Evolutionary conservation across 2,113 vertebrate species (phyloP).

Genomic region (Isurus oxyrinchus): DNA sequence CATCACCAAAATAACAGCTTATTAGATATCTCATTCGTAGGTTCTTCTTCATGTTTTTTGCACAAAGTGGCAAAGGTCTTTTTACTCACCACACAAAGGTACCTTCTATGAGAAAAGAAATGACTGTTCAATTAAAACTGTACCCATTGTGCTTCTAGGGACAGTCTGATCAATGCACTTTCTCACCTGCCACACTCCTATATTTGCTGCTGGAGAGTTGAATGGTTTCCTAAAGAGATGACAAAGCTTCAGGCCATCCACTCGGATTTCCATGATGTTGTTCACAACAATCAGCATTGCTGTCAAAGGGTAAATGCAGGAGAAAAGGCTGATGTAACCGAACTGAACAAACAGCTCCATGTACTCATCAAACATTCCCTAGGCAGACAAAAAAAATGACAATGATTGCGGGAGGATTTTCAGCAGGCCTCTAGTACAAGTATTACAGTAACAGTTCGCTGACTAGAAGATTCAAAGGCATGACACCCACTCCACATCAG

Average conservation of each 20-base stretch:
- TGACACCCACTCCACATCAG: too few relatives aligned
- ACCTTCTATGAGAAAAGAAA: neutral
- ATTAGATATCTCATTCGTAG: neutral
- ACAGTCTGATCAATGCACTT: neutral
- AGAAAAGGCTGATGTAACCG: slow-evolving; percentile 72
- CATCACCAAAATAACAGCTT: neutral
- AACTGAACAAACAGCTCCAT: slow-evolving; percentile 73
- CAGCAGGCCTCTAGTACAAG: neutral
- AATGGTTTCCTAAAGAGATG: slow-evolving; percentile 67
- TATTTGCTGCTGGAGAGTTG: slow-evolving; percentile 53
- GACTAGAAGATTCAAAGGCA: neutral
- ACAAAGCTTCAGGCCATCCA: slow-evolving; percentile 67
- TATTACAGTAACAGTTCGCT: neutral
- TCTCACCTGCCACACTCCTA: slow-evolving; percentile 69
- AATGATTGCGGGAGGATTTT: neutral
- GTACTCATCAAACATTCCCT: slow-evolving; percentile 70
- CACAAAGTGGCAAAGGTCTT: neutral
- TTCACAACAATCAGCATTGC: slow-evolving; percentile 63
- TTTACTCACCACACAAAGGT: neutral
- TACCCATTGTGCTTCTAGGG: neutral
- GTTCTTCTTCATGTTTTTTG: neutral
- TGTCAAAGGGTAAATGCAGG: slow-evolving; percentile 66
- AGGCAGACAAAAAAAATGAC: slow-evolving; percentile 37
- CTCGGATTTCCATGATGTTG: slow-evolving; percentile 66
- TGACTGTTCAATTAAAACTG: neutral